Evolutionary conservation across 2,797 vertebrate genomes (phyloP), one percentile per base, ranked within the genome.

Genomic region (Helostoma temminkii): DNA sequence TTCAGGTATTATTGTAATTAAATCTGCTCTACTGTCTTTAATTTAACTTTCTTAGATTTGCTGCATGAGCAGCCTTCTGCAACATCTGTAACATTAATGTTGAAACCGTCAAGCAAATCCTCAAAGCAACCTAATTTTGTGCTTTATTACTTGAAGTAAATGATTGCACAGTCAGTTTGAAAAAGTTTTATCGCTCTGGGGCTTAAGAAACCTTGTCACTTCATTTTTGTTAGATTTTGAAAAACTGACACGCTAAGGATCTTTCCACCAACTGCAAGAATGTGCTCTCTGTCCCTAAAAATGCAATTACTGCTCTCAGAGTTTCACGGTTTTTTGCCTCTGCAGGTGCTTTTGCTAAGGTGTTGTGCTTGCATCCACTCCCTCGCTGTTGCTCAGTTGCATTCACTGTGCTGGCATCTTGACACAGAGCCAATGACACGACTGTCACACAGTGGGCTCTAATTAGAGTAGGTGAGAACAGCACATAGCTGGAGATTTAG

Each of bases 381-480:
- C 58, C 36, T 39, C 19, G 19, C 81, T 58, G 65, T 60, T 86
- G 78, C 78, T 81, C 84, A 73, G 76, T 72, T 78, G 64, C 84
- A 87, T 19, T 74, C 77, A 49, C 73, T 79, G 78, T 65, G 79
- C 65, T 87, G 86, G 88, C 86, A 87, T 87, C 83, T 83, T 89
- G 91, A 90, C 90, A 90, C 78, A 50, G 84, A 88, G 83, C 81
- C 72, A 60, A 66, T 89, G 90, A 88, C 90, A 89, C 2, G 66
- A 63, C 87, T 90, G 90, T 92, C 90, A 92, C 84, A 83, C 71
- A 72, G 56, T 76, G 71, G 78, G 88, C 72, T 86, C 90, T 88
- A 91, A 92, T 92, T 92, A 91, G 88, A 68, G 68, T 10, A 62
- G 86, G 76, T 85, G 87, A 90, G 87, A 84, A 71, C 78, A 79